Evolutionary conservation across 2,797 vertebrate species (phyloP), one percentile per base, ranked within the genome.

Genomic region (Amazonetta brasiliensis): DNA sequence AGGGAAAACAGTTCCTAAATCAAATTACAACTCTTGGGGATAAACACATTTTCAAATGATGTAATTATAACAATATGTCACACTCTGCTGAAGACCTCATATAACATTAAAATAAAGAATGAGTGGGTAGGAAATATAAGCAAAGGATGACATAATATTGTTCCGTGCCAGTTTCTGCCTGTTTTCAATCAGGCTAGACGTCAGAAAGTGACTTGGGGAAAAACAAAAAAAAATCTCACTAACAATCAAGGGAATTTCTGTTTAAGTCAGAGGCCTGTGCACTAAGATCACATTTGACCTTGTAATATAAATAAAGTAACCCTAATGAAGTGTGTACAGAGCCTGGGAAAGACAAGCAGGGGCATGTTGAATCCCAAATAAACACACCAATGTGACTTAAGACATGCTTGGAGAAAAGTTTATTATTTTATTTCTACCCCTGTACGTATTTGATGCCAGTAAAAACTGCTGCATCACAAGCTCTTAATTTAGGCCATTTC

Each of bases 21-120:
- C 97, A 98, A 98, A 97, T 96, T 92, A 35, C 44, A 55, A 26
- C 90, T 96, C 91, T 78, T 93, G 83, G 96, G 97, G 95, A 98
- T 97, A 97, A 97, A 97, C 93, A 96, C 87, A 84, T 95, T 97
- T 97, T 89, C 59, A 94, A 97, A 96, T 97, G 97, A 97, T 94
- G 86, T 96, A 97, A 98, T 97, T 97, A 95, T 87, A 97, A 97
- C 87, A 97, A 97, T 95, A 98, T 97, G 97, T 94, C 95, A 97
- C 89, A 95, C 91, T 68, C 95, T 41, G 69, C 73, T 96, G 94
- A 94, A 96, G 97, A 97, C 96, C 94, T 97, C 97, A 95, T 97
- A 96, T 91, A 97, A 95, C 84, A 95, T 94, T 95, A 95, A 96
- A 97, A 97, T 95, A 68, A 92, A 94, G 95, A 95, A 87, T 78